Conservation (phyloP, 2,888 invertebrate genomes). For the Tipula unca region DNA sequence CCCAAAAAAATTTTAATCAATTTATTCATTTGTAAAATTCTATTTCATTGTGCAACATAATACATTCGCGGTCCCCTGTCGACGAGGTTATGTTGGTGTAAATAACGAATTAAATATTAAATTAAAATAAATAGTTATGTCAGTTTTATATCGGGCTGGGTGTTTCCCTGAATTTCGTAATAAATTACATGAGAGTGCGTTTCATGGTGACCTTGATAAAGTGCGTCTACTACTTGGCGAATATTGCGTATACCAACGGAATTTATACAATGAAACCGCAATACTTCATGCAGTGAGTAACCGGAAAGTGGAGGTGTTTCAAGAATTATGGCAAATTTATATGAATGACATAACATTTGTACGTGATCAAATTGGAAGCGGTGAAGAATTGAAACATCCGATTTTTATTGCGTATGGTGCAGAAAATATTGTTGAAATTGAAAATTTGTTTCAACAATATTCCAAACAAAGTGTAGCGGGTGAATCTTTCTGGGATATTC, state of each 20-base stretch:
- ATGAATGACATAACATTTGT: not conserved
- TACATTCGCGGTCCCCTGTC: not conserved
- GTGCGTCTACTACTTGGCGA: not conserved
- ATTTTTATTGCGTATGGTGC: not conserved
- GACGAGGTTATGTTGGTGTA: not conserved
- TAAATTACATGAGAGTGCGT: not conserved
- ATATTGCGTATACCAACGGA: not conserved
- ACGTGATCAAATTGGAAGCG: not conserved
- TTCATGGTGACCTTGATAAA: not conserved
- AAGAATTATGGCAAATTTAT: not conserved
- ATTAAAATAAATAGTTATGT: not conserved
- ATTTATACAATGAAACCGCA: not conserved
- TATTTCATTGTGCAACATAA: not conserved
- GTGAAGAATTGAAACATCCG: not conserved
- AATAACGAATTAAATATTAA: not conserved
- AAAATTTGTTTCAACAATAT: not conserved
- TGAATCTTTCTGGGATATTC: not conserved
- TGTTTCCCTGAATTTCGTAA: constrained; percentile 1
- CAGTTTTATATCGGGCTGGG: not conserved
- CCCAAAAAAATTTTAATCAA: not conserved
- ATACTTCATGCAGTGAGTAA: not conserved
- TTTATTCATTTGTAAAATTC: not conserved
- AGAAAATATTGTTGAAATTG: not conserved
- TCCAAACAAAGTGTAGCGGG: not conserved
- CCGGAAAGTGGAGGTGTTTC: not conserved